Evolutionary conservation across 2,888 invertebrate species (phyloP), one percentile per base, ranked within the genome.

Genomic region (Dasysyrphus tricinctus): DNA sequence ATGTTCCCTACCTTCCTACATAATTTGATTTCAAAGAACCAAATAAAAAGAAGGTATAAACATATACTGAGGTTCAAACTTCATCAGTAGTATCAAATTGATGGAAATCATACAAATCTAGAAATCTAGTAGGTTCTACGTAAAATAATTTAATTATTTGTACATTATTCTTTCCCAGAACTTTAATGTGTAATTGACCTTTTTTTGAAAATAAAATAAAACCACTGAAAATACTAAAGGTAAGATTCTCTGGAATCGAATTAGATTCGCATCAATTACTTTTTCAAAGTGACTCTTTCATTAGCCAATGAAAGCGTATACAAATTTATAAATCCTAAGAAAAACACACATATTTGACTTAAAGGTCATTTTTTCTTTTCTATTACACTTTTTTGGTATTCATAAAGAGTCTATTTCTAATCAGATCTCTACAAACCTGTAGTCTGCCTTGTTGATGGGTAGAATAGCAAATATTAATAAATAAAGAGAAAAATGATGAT

Each of bases 381-480:
- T 12, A 51, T 5, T 12, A 5, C 12, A 12, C 51, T 14, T 34
- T 57, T 9, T 32, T 37, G 37, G 2, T 32, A n/a, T 5, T 34
- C 16, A 4, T 57, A n/a, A 11, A 1, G n/a, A 34, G 1, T 11
- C 24, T 51, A 14, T 42, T 51, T 51, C 12, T 51, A 3, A 24
- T 51, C 51, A 57, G 12, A 37, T 37, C 3, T 37, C 37, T 19
- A 5, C 12, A 59, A 59, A 5, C 37, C 57, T 61, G 12, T 24
- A 24, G n/a, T 29, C 14, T 59, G 59, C 19, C 29, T 42, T 42
- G n/a, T 44, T 63, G 29, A 39, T 24, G 24, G 61, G n/a, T 42
- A 24, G 42, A 3, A 39, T 44, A 14, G 42, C 8, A 29, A 37
- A 37, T 37, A 19, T 37, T 59, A 19, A 34, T 12, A 16, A 16